phyloP scores from a whole-genome alignment of 2,888 invertebrate genomes.

The Amiota communis region DNA sequence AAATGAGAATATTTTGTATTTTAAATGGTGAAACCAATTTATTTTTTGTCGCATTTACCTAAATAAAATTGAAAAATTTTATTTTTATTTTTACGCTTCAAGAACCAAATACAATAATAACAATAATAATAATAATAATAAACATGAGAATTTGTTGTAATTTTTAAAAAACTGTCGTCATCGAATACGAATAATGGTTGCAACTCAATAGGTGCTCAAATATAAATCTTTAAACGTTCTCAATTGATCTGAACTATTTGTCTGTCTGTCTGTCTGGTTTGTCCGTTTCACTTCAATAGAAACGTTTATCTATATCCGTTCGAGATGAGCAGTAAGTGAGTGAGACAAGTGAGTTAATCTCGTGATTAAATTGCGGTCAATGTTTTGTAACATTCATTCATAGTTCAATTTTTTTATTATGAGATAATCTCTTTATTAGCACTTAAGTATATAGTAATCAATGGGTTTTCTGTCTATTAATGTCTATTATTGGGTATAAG shows the following conservation, averaged over 20 bases:
- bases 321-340: too few species aligned
- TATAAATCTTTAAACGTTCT: neutral
- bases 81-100: conserved; percentile 24
- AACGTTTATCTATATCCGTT: too few species aligned
- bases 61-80: conserved; percentile 19
- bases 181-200: conserved; percentile 39
- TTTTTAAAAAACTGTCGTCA: conserved; percentile 64
- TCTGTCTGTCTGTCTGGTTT: too few species aligned
- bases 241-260: neutral
- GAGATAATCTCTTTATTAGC: too few species aligned
- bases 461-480: too few species aligned
- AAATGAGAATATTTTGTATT: neutral
- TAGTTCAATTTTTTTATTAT: too few species aligned
- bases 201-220: neutral
- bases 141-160: conserved; percentile 61
- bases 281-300: too few species aligned
- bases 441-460: too few species aligned
- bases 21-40: neutral
- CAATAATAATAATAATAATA: conserved; percentile 36
- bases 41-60: conserved; percentile 10
- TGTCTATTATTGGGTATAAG: too few species aligned
- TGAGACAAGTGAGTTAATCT: too few species aligned
- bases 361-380: too few species aligned
- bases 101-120: conserved; percentile 25
- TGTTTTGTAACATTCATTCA: too few species aligned